These are phyloP conservation scores for Tokudaia tokunoshimensis DNA, from an alignment of 2,797 vertebrate species.

Conservation along the genomic window DNA sequence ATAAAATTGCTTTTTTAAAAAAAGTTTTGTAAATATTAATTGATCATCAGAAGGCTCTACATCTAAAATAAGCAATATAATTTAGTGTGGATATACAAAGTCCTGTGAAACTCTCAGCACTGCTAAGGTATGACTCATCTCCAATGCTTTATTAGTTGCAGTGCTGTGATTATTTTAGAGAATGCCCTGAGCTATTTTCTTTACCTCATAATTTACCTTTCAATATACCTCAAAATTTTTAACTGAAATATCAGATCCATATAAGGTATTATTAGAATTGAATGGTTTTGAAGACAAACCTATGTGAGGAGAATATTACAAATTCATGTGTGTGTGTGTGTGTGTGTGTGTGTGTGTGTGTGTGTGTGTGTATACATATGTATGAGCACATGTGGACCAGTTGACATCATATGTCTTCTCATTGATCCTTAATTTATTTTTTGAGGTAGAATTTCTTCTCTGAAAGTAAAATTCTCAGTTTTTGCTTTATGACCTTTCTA, in stretches of 20 bases:
- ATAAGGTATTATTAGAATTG: not conserved
- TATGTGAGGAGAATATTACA: not conserved
- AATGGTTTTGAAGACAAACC: not conserved
- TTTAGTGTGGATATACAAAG: not conserved
- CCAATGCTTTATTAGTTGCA: not conserved
- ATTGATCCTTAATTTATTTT: no score
- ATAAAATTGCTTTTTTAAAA: not conserved
- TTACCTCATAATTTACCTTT: not conserved
- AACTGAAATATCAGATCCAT: not conserved
- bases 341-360: not conserved
- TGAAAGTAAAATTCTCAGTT: not conserved
- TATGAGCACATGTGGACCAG: no score
- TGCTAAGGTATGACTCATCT: not conserved
- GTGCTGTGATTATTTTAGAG: not conserved
- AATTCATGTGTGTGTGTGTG: not conserved
- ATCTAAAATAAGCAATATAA: not conserved
- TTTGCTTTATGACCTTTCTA: fast-evolving
- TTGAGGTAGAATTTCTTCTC: not conserved
- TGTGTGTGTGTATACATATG: no score
- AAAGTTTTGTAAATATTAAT: not conserved
- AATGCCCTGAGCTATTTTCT: not conserved
- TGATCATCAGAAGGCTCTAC: not conserved
- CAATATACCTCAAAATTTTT: not conserved
- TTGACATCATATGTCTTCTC: not conserved
- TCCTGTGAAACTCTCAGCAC: not conserved